Base-by-base conservation (phyloP, 2,113 vertebrate species). In the Laticauda laticaudata region DNA sequence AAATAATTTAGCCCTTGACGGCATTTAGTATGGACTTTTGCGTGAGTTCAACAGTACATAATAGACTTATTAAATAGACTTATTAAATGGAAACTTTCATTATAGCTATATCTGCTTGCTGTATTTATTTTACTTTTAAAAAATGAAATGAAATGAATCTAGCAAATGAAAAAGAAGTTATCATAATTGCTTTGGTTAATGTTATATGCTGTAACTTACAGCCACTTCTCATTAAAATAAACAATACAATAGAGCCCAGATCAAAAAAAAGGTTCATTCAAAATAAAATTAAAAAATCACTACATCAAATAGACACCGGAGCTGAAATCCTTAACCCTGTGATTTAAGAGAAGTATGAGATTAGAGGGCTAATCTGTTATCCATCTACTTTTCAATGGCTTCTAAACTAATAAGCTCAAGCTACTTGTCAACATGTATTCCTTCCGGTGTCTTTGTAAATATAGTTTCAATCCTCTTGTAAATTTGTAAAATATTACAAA, bases 11-110 rank as follows among this genome's bases (percentile, higher is more conserved):
- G 59, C 14, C 39, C 88, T 69, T 7, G 39, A 0, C 0, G 0
- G 18, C 11, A 20, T 54, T 90, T 93, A 89, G 26, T 1, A 86
- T 7, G 34, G 39, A 39, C 59, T 8, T 93, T 57, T 91, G 43
- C 12, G 48, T 14, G 29, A 90, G 91, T 92, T 69, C 88, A 92
- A 9, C 75, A 87, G 75, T 61, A 88, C 88, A 87, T 75, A 48
- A 56, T 2, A 1, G 75, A 92, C 85, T 69, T 90, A 54, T 87
- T 69, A 61, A 48, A 56, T 2, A 1, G 75, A 89, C 88, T 86
- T 90, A 53, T 87, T 56, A 86, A 90, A 90, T 90, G 26, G 88
- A 56, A 53, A 48, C 57, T 90, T 90, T 92, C 92, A 75, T 86
- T 86, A 56, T 34, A 69, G 88, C 48, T 75, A 88, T 55, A 57